phyloP scores from a whole-genome alignment of 1,140 invertebrate species.

The Stenopsyche tienmushanensis region DNA sequence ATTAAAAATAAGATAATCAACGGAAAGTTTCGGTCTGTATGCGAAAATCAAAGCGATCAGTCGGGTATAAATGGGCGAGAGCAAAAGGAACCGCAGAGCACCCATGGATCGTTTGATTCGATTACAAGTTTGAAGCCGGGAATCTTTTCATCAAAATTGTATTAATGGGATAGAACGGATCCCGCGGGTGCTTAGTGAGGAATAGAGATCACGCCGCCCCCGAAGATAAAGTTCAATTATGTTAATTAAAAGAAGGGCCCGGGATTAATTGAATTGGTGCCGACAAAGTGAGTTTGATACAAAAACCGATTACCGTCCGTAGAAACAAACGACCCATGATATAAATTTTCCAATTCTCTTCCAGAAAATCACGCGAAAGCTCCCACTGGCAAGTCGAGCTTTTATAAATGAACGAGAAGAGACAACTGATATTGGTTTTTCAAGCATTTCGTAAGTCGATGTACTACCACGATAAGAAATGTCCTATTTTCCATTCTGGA shows the following conservation, averaged over 20 bases:
- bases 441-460: no score
- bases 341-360: not conserved
- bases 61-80: no score
- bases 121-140: conserved; percentile 10
- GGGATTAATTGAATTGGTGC: conserved; percentile 15
- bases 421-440: no score
- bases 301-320: conserved; percentile 10
- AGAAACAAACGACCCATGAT: not conserved
- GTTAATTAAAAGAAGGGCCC: conserved; percentile 15
- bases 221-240: conserved; percentile 7
- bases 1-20: no score
- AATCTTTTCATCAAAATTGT: conserved; percentile 10
- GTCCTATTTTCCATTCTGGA: no score
- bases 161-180: no score
- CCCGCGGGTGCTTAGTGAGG: conserved; percentile 5
- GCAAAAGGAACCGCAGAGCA: not conserved
- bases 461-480: no score
- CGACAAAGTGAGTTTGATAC: conserved; percentile 13
- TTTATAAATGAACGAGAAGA: no score
- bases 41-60: no score
- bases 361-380: not conserved
- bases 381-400: no score
- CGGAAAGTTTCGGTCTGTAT: no score
- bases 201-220: not conserved
- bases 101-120: conserved; percentile 5